phyloP scores from a whole-genome alignment of 1,140 invertebrate genomes.

The Caenorhabditis inopinata region DNA sequence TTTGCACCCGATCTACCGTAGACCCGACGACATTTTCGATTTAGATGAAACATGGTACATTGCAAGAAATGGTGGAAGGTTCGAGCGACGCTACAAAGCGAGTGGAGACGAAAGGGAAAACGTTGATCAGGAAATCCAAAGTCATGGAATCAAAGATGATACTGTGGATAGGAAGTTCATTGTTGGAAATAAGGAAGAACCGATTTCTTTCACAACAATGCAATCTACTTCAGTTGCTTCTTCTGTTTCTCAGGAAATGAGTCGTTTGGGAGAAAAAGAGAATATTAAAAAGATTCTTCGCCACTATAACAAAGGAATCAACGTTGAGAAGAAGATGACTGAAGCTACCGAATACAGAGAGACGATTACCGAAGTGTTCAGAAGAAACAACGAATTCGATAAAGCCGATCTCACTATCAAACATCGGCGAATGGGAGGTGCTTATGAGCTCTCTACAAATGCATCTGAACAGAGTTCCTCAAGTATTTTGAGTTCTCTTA shows the following conservation, averaged over 20 bases:
- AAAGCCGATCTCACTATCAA: slow-evolving; percentile 27
- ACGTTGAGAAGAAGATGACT: slow-evolving; percentile 8
- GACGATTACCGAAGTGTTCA: slow-evolving; percentile 25
- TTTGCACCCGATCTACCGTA: slow-evolving; percentile 39
- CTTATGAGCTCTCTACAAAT: slow-evolving; percentile 18
- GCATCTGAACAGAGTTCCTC: slow-evolving; percentile 31
- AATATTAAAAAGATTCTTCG: slow-evolving; percentile 11
- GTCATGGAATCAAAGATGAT: slow-evolving; percentile 5
- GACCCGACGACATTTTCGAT: slow-evolving; percentile 28
- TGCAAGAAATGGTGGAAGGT: slow-evolving; percentile 50
- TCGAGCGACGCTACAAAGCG: slow-evolving; percentile 50
- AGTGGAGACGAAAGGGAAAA: slow-evolving; percentile 37
- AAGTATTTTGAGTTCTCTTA: background rate
- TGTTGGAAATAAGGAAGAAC: slow-evolving; percentile 12
- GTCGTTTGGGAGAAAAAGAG: slow-evolving; percentile 12
- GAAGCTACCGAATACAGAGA: slow-evolving; percentile 20
- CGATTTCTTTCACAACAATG: background rate
- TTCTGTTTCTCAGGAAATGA: slow-evolving; percentile 34
- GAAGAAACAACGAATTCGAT: slow-evolving; percentile 6
- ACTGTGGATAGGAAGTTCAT: slow-evolving; percentile 28
- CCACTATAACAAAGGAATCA: slow-evolving; percentile 23
- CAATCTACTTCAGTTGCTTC: background rate
- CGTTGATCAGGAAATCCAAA: slow-evolving; percentile 15
- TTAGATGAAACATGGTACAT: slow-evolving; percentile 46
- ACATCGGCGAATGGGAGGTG: slow-evolving; percentile 29